Evolutionary conservation across 2,797 vertebrate genomes (phyloP).

Genomic region (Lacerta viridis): DNA sequence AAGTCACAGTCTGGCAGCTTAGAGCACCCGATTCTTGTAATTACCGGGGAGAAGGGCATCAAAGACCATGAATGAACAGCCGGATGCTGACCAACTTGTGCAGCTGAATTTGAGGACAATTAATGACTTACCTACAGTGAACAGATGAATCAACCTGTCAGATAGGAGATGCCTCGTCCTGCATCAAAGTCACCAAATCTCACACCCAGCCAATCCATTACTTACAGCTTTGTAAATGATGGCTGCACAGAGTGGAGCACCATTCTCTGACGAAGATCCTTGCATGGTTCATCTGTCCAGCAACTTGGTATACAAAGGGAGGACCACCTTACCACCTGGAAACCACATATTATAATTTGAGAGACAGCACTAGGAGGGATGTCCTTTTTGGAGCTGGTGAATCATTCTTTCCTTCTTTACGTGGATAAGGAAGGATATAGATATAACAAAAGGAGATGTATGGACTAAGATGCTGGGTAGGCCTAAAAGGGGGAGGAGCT

Average conservation of each 20-base stretch:
- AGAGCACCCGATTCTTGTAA: not conserved
- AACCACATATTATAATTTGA: not conserved
- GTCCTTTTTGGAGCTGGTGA: not conserved
- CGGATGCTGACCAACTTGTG: not conserved
- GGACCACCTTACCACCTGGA: too few species aligned
- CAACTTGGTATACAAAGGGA: not conserved
- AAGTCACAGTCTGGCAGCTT: not conserved
- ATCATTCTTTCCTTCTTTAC: not conserved
- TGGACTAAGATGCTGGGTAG: not conserved
- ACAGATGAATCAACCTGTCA: constrained; percentile 64
- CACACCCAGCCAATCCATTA: constrained; percentile 47
- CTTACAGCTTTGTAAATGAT: not conserved
- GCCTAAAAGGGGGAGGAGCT: not conserved
- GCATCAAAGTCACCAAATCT: constrained; percentile 61
- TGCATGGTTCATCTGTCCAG: too few species aligned
- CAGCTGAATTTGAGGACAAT: constrained; percentile 31
- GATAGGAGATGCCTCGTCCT: constrained; percentile 45
- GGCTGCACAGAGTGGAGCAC: not conserved
- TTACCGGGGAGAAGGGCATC: constrained; percentile 30
- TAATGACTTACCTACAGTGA: constrained; percentile 52
- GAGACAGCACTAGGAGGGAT: not conserved
- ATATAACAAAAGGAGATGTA: too few species aligned
- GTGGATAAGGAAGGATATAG: not conserved
- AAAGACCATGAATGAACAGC: accelerated
- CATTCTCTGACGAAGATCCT: not conserved